Conservation (phyloP, 2,113 vertebrate species). For the Porphyrio hochstetteri region DNA sequence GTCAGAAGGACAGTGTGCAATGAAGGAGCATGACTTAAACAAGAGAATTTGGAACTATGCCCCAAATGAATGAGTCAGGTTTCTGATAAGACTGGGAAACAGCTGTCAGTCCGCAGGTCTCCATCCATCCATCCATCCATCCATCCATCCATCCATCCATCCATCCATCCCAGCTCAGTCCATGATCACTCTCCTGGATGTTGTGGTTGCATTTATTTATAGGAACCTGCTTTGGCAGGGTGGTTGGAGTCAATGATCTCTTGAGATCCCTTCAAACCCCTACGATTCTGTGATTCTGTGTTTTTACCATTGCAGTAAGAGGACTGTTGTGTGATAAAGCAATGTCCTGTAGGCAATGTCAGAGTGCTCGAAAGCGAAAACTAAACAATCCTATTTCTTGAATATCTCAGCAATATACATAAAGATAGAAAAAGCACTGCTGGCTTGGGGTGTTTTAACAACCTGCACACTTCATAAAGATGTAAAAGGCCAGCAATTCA, state of each 20-base stretch:
- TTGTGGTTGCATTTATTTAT: not conserved
- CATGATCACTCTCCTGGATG: not conserved
- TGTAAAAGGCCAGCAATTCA: not conserved
- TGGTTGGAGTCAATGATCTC: too few relatives aligned
- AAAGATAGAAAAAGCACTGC: not conserved
- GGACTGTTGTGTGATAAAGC: not conserved
- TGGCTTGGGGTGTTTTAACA: not conserved
- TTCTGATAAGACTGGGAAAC: not conserved
- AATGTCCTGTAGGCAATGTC: not conserved
- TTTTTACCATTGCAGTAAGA: not conserved
- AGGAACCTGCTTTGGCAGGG: too few relatives aligned
- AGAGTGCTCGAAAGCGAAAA: not conserved
- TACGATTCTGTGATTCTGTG: not conserved
- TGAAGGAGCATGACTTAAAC: not conserved
- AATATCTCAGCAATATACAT: not conserved
- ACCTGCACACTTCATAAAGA: not conserved
- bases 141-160: too few relatives aligned
- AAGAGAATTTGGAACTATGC: not conserved
- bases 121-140: not conserved
- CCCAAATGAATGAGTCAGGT: not conserved
- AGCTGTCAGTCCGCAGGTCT: not conserved
- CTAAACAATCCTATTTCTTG: fast-evolving
- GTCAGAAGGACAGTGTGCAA: not conserved
- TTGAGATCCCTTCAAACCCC: too few relatives aligned
- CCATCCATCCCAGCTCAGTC: not conserved